These are phyloP conservation scores for Picathartes gymnocephalus DNA, from an alignment of 2,113 vertebrate genomes.

Conservation along the genomic window DNA sequence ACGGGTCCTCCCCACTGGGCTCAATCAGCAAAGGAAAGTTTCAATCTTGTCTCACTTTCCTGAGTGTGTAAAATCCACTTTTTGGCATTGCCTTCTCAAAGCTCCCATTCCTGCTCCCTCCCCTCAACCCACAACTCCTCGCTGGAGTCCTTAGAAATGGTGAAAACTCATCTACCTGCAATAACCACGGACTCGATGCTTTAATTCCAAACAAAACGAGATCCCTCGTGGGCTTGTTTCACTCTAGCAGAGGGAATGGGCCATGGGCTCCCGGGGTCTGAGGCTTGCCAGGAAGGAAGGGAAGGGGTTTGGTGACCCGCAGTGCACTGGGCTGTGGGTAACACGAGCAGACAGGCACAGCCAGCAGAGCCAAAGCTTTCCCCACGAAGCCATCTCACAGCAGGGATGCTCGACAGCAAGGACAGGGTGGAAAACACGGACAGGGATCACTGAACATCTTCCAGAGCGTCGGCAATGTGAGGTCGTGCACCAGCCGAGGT, in stretches of 20 bases:
- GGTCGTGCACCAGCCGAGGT: neutral
- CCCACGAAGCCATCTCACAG: neutral
- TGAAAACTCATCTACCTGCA: constrained; percentile 5
- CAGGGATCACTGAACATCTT: neutral
- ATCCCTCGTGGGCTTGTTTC: neutral
- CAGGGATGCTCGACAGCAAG: neutral
- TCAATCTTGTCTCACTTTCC: neutral
- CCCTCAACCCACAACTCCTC: neutral
- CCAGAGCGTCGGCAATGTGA: neutral
- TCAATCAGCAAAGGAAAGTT: neutral
- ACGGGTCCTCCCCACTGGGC: neutral
- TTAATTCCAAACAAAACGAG: neutral
- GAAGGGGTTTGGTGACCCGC: neutral
- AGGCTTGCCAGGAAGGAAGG: neutral
- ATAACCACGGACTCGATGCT: neutral
- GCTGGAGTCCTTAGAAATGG: neutral
- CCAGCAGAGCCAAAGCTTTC: neutral
- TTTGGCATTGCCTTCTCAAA: neutral
- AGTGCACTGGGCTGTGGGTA: neutral
- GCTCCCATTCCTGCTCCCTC: neutral
- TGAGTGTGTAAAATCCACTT: neutral
- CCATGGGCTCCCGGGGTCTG: neutral
- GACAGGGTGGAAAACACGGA: neutral
- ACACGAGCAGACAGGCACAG: neutral
- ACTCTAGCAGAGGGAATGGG: neutral